These are phyloP conservation scores for Panthera leo DNA, from an alignment of 2,113 vertebrate species.

Conservation along the genomic window DNA sequence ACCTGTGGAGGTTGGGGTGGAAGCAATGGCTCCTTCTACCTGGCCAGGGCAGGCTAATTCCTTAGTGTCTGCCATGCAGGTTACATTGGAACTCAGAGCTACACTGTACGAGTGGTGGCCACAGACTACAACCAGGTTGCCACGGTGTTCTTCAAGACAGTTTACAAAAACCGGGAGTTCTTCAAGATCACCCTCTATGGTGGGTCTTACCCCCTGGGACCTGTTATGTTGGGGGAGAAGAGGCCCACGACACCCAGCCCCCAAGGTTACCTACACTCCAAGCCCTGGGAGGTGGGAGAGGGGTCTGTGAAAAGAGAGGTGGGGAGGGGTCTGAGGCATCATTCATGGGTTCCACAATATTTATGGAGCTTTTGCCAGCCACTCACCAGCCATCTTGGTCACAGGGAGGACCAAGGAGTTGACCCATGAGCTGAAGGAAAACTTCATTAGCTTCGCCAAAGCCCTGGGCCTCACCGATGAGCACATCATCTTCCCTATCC, in stretches of 20 bases:
- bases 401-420: no score
- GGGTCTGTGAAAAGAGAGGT: no score
- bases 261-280: background rate
- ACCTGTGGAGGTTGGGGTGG: background rate
- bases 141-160: constrained; percentile 86
- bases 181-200: constrained; percentile 90
- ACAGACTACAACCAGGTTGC: constrained; percentile 86
- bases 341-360: background rate
- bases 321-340: background rate
- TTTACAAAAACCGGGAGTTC: constrained; percentile 66
- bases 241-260: background rate
- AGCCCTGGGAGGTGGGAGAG: background rate
- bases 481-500: constrained; percentile 84
- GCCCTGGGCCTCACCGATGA: constrained; percentile 83
- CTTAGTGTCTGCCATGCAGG: background rate
- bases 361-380: background rate
- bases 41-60: background rate
- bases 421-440: constrained; percentile 75
- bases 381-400: no score
- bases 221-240: background rate
- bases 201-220: constrained; percentile 67
- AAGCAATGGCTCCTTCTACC: background rate
- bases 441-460: constrained; percentile 84
- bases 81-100: constrained; percentile 82
- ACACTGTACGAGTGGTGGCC: constrained; percentile 85